Percentiles rank a stretch among this genome's conserved stretches.
These are phyloP conservation scores for Sycophila sp. DNA, from an alignment of 1,140 invertebrate species.

Conservation along the genomic window DNA sequence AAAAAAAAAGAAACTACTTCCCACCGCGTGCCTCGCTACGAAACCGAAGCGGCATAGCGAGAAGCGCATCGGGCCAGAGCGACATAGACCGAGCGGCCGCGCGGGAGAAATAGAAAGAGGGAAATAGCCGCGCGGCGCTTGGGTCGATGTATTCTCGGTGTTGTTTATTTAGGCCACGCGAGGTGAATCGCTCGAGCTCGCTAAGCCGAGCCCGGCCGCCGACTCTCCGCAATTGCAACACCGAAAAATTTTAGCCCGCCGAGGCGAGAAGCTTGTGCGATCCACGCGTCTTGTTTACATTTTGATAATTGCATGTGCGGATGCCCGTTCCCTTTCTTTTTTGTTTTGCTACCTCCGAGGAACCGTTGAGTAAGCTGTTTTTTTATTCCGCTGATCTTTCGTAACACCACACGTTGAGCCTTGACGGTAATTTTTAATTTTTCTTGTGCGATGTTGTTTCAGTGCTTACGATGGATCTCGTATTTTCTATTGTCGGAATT, in stretches of 20 bases:
- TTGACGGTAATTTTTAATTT: too few relatives aligned
- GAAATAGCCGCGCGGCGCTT: slow-evolving; percentile 33
- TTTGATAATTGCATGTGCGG: slow-evolving; percentile 10
- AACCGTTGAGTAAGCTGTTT: neutral
- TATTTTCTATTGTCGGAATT: too few relatives aligned
- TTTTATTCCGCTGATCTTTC: too few relatives aligned
- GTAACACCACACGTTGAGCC: too few relatives aligned
- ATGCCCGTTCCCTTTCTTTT: too few relatives aligned
- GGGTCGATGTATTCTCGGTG: slow-evolving; percentile 67
- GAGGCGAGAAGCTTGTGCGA: slow-evolving; percentile 4
- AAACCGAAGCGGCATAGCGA: too few relatives aligned
- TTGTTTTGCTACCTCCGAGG: neutral
- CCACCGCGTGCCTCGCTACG: too few relatives aligned
- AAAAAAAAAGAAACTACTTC: too few relatives aligned
- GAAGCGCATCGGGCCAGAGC: too few relatives aligned
- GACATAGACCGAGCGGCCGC: too few relatives aligned
- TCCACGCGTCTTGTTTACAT: slow-evolving; percentile 4
- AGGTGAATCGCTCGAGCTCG: slow-evolving; percentile 59
- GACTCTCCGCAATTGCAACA: slow-evolving; percentile 5
- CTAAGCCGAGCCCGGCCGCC: neutral
- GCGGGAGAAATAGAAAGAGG: slow-evolving; percentile 33
- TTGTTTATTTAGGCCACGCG: slow-evolving; percentile 67
- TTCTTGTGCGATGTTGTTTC: too few relatives aligned
- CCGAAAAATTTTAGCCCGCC: slow-evolving; percentile 7
- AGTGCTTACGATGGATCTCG: too few relatives aligned